Base-by-base conservation (phyloP, 2,797 vertebrate species). In the Pteronotus mesoamericanus region DNA sequence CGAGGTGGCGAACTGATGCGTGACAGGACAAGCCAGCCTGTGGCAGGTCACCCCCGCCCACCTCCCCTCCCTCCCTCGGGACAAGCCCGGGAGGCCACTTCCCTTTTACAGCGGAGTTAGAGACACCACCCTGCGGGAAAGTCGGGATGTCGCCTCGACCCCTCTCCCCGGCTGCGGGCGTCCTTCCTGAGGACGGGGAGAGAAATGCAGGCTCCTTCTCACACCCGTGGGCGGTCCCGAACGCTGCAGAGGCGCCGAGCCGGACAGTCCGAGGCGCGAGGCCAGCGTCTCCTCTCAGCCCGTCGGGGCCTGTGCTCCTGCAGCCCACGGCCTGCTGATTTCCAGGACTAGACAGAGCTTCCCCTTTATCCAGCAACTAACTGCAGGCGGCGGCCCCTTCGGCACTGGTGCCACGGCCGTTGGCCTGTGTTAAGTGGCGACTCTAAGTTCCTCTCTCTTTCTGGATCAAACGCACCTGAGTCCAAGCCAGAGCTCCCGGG, bases 141-240 rank as follows among this genome's bases (percentile, higher is more conserved):
- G 22, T 55, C 14, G 59, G 64, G 8, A 1, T 6, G 3, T 9
- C 0, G 4, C 39, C 16, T n/a, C 29, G 21, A 26, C 10, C 11
- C 46, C 29, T n/a, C 42, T 15, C n/a, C 4, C 2, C 0, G 1
- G 79, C 21, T 9, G 1, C 18, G 1, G 3, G 26, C 29, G 6
- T 59, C 53, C 29, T 37, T 22, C 42, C 32, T 0, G 8, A 24
- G 42, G 29, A 9, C 7, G 51, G 16, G 3, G 26, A n/a, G 71
- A 61, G 29, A 21, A 26, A 9, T 1, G 4, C 11, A 12, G 53
- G 53, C 71, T 37, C 11, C 3, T 6, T 68, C n/a, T 4, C 5
- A 29, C 15, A 15, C 46, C 8, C 18, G 2, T 1, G 8, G 22
- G 1, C 2, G 29, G 61, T 22, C 11, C 29, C 44, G 1, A 32